Base-by-base conservation (phyloP, 2,888 invertebrate species). In the Caenorhabditis sp. region DNA sequence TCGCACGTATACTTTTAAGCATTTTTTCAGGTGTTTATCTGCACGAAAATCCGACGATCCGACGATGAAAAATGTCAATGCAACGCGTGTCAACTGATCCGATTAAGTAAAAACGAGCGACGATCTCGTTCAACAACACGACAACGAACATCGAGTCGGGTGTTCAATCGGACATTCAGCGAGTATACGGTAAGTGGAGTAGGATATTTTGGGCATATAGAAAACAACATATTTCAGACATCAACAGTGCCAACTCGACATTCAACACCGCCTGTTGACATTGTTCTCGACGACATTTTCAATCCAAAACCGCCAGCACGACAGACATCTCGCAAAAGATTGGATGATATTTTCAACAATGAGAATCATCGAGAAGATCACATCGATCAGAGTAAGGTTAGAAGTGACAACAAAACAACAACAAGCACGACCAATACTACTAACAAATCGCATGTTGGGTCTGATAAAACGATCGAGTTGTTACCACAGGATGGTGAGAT, bases 31-130 rank as follows among this genome's bases (percentile, higher is more conserved):
- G 62, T 66, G 19, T 70, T 70, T 43, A n/a, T 58, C 12, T 66
- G 66, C 31, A 54, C 59, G 14, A 54, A 54, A 24, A 43, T 43
- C 17, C 43, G 43, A 3, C 54, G 54, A 43, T 43, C 43, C 10
- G 53, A 53, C n/a, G 71, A 76, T n/a, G 70, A 78, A 27, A 69
- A 75, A 36, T 78, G 78, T 51, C 60, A 71, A 49, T 78, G 78
- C 58, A 78, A 78, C 59, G 75, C 78, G 12, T 78, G 78, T 49
- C 55, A 61, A 43, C 49, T 74, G 8, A 73, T 66, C 27, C 58
- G 73, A 21, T 62, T 73, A 64, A 63, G 60, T n/a, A 65, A 73
- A 26, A 62, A 58, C 8, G 73, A 73, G 27, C 12, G 67, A 36
- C n/a, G 24, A 23, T 23, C 21, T 53, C 53, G 53, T 10, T 53